Percentiles rank a stretch among this genome's conserved stretches.
These are phyloP conservation scores for Drosophila nigritarsus DNA, from an alignment of 2,888 invertebrate genomes.

Conservation along the genomic window DNA sequence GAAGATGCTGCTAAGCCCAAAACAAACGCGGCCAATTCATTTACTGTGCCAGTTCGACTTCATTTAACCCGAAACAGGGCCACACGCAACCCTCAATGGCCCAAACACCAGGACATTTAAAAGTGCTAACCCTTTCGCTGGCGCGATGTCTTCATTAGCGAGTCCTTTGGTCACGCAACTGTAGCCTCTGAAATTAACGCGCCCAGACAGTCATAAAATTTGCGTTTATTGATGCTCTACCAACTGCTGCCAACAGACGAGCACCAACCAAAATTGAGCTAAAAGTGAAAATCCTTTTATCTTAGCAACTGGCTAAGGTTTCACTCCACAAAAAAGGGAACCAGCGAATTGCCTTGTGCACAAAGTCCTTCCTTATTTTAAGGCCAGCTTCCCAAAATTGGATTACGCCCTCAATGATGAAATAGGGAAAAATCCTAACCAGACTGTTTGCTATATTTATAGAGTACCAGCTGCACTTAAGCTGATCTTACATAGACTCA, in stretches of 20 bases:
- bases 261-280: conserved; percentile 9
- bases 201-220: conserved; percentile 73
- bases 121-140: conserved; percentile 57
- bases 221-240: conserved; percentile 77
- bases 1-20: conserved; percentile 71
- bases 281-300: conserved; percentile 66
- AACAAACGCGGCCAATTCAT: conserved; percentile 77
- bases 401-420: neutral
- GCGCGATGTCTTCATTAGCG: conserved; percentile 74
- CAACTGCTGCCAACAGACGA: conserved; percentile 55
- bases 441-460: neutral
- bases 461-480: neutral
- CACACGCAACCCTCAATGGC: conserved; percentile 6
- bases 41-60: conserved; percentile 82
- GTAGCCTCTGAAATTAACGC: conserved; percentile 74
- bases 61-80: conserved; percentile 75
- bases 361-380: neutral
- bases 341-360: neutral
- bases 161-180: conserved; percentile 79
- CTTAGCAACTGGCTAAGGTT: conserved; percentile 51
- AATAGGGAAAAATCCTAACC: neutral
- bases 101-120: neutral
- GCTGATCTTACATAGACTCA: neutral
- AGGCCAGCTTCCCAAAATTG: neutral
- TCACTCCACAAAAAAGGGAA: neutral